Conservation (phyloP, 2,797 vertebrate species). For the Semotilus atromaculatus region DNA sequence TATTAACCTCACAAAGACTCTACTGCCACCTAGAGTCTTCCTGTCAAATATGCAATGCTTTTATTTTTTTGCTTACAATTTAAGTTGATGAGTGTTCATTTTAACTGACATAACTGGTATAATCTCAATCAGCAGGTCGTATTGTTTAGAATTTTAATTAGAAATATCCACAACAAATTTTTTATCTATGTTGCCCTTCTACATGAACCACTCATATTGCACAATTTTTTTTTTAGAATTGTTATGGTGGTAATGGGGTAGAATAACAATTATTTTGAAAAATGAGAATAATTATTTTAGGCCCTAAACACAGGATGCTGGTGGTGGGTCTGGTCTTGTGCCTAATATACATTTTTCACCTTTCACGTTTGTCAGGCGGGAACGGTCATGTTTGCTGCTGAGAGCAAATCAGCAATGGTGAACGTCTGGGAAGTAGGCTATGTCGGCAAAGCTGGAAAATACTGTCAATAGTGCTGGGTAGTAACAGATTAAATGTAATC, state of each 20-base stretch:
- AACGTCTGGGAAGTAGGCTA: too few relatives aligned
- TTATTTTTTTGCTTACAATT: neutral
- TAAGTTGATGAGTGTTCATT: neutral
- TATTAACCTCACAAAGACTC: neutral
- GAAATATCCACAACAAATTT: neutral
- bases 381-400: neutral
- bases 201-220: neutral
- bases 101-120: neutral
- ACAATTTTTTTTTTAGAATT: neutral
- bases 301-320: neutral
- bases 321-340: neutral
- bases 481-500: too few relatives aligned
- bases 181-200: neutral
- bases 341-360: neutral
- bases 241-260: neutral
- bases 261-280: neutral
- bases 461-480: too few relatives aligned
- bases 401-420: neutral
- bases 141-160: neutral
- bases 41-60: neutral
- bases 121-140: neutral
- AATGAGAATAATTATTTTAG: neutral
- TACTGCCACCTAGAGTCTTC: constrained; percentile 35
- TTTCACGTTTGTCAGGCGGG: neutral
- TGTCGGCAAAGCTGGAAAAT: too few relatives aligned